phyloP scores from a whole-genome alignment of 2,888 invertebrate species.

The Helleia helle region DNA sequence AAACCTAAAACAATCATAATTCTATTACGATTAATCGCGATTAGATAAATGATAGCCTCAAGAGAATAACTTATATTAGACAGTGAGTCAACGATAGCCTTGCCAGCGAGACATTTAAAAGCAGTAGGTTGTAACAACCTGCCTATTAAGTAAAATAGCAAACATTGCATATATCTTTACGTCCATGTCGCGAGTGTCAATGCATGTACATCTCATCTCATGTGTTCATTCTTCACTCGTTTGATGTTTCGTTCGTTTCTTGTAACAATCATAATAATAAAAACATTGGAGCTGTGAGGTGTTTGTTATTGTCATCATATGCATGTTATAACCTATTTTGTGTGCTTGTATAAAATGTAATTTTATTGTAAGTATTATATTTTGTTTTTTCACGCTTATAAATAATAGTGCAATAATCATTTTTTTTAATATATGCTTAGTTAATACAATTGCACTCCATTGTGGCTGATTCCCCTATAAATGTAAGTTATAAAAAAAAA shows the following conservation, averaged over 20 bases:
- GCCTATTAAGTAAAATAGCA: conserved; percentile 6
- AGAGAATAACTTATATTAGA: not conserved
- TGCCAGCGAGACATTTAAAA: not conserved
- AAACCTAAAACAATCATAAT: too few species aligned
- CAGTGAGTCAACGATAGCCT: conserved; percentile 5
- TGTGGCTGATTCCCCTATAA: too few species aligned
- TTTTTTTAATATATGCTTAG: not conserved
- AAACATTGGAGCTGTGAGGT: not conserved
- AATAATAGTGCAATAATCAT: not conserved
- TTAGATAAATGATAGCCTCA: not conserved
- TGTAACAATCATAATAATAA: not conserved
- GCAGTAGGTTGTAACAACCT: not conserved
- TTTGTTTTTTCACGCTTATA: not conserved
- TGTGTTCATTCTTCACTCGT: not conserved
- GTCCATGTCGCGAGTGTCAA: too few species aligned
- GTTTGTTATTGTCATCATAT: not conserved
- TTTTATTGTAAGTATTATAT: not conserved
- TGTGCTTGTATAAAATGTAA: not conserved
- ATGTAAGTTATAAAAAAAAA: not conserved
- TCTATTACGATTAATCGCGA: not conserved
- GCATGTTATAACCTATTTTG: not conserved
- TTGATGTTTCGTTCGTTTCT: not conserved
- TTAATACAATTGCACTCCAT: too few species aligned
- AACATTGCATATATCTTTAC: not conserved
- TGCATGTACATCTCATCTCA: conserved; percentile 7